These are phyloP conservation scores for Drosophila mercatorum DNA, from an alignment of 2,888 invertebrate species.

Conservation along the genomic window DNA sequence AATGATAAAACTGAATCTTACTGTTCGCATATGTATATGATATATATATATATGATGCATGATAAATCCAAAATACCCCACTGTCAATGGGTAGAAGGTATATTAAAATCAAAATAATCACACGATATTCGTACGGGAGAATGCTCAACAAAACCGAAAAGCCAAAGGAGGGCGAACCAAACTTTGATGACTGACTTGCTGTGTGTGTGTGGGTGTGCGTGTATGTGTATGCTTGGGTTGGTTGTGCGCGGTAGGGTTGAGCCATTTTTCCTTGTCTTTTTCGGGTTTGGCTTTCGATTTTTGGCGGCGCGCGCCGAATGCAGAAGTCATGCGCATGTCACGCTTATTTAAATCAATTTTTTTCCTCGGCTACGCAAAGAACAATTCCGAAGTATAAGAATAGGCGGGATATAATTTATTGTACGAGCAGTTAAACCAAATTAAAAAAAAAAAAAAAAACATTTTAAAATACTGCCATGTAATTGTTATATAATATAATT, in stretches of 20 bases:
- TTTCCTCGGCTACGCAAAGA: conserved; percentile 16
- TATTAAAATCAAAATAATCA: conserved; percentile 67
- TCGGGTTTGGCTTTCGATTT: conserved; percentile 53
- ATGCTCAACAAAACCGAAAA: conserved; percentile 41
- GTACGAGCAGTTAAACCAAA: conserved; percentile 8
- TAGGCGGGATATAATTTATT: conserved; percentile 9
- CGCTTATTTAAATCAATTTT: conserved; percentile 77
- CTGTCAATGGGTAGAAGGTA: background rate
- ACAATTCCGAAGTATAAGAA: conserved; percentile 18
- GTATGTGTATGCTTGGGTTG: background rate
- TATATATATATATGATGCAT: background rate
- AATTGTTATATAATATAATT: background rate
- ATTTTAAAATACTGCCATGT: background rate
- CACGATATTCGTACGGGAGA: conserved; percentile 66
- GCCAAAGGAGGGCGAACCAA: conserved; percentile 58
- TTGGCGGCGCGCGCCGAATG: conserved; percentile 62
- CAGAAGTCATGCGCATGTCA: conserved; percentile 80
- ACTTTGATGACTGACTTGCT: conserved; percentile 66
- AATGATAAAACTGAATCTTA: background rate
- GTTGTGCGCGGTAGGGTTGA: conserved; percentile 14
- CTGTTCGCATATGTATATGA: background rate
- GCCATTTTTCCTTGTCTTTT: conserved; percentile 23
- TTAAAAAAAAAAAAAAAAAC: background rate
- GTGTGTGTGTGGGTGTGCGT: conserved; percentile 2
- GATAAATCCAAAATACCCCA: background rate